Conservation (phyloP, 37 sponge, comb jelly and placozoan genomes). For the Hexactinellida sp. region DNA sequence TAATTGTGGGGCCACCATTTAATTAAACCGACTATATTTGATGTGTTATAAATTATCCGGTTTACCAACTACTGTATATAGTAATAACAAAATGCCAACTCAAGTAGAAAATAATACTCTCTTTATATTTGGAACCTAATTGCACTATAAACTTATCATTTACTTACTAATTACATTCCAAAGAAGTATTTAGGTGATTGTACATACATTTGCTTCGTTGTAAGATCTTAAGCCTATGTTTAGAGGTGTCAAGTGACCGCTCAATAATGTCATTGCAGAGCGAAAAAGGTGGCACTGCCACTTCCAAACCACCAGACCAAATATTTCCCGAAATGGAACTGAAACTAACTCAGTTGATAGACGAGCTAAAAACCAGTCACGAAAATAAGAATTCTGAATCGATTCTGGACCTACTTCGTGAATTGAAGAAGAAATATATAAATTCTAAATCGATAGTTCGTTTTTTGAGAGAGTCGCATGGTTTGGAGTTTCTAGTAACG, state of each 20-base stretch:
- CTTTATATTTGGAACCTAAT: no score
- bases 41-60: no score
- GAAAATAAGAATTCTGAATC: neutral
- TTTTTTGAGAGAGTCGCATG: neutral
- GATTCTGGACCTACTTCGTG: neutral
- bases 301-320: neutral
- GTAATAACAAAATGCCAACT: no score
- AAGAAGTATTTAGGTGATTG: no score
- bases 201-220: no score
- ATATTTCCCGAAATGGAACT: neutral
- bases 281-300: neutral
- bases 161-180: no score
- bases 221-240: neutral
- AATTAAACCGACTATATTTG: no score
- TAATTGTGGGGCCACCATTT: no score
- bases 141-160: no score
- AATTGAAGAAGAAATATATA: neutral
- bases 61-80: no score
- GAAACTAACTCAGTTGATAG: neutral
- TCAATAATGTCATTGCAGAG: neutral
- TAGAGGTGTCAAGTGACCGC: neutral
- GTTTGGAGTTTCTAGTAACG: neutral
- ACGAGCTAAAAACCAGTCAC: neutral
- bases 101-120: no score
- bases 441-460: neutral